Percentiles rank a stretch among this genome's conserved stretches.
Evolutionary conservation across 1,140 invertebrate species (phyloP).

Genomic region (Drosophila prosaltans): DNA sequence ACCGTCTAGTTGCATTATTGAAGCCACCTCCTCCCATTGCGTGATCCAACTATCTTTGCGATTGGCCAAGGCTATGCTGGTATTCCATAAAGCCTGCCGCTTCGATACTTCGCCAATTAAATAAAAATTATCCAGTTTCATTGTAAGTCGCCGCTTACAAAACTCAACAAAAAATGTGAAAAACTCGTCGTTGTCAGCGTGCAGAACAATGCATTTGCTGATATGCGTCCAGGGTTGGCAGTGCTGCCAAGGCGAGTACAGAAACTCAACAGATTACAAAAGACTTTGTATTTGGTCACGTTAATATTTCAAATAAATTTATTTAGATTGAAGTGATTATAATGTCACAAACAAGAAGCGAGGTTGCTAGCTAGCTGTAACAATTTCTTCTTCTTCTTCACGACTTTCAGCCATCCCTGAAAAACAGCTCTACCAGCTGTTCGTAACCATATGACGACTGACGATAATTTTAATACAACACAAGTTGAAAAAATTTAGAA

Average conservation of each 20-base stretch:
- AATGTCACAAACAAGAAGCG: background rate
- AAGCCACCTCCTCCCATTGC: conserved; percentile 53
- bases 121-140: conserved; percentile 61
- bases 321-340: background rate
- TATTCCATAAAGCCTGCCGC: conserved; percentile 59
- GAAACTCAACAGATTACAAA: background rate
- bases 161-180: background rate
- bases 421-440: background rate
- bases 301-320: background rate
- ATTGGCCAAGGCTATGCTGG: conserved; percentile 34
- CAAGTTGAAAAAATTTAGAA: background rate
- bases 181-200: conserved; percentile 25
- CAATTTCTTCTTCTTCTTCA: background rate
- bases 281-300: background rate
- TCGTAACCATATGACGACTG: background rate
- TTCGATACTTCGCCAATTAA: conserved; percentile 54
- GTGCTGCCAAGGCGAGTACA: background rate
- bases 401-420: background rate
- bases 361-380: background rate
- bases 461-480: background rate
- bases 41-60: conserved; percentile 50
- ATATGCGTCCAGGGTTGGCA: conserved; percentile 3
- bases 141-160: conserved; percentile 1
- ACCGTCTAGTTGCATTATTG: conserved; percentile 53
- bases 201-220: conserved; percentile 41